These are phyloP conservation scores for Phaethornis superciliosus DNA, from an alignment of 2,113 vertebrate genomes.

Conservation along the genomic window DNA sequence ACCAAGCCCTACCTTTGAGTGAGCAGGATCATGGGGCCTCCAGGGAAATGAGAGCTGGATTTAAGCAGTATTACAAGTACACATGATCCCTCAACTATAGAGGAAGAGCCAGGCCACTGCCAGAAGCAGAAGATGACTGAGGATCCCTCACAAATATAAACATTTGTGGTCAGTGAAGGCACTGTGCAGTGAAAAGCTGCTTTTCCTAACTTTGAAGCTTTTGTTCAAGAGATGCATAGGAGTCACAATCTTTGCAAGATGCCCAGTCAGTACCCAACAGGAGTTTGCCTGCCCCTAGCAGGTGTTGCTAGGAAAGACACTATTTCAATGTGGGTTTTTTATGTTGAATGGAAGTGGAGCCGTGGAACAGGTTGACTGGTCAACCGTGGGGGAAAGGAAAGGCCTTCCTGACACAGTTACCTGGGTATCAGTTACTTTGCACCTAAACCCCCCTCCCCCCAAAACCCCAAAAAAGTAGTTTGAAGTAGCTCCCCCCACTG, in stretches of 20 bases:
- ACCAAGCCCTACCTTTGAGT: background rate
- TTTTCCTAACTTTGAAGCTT: background rate
- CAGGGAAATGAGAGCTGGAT: background rate
- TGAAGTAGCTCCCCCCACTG: background rate
- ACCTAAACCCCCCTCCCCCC: background rate
- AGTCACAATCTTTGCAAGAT: background rate
- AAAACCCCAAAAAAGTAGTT: background rate
- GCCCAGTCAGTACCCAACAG: background rate
- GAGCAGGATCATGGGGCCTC: background rate
- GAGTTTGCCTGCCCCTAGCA: background rate
- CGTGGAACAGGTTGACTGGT: background rate
- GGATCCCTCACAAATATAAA: background rate
- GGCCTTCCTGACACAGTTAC: background rate
- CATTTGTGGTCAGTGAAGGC: background rate
- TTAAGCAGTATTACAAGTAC: background rate
- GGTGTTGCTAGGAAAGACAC: background rate
- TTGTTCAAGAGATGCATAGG: background rate
- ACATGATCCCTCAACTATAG: rapidly evolving
- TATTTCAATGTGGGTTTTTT: too few species aligned
- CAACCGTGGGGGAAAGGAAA: background rate
- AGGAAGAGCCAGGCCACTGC: background rate
- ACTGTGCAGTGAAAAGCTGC: background rate
- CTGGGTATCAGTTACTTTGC: background rate
- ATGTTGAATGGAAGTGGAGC: background rate
- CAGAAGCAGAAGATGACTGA: background rate